phyloP scores from a whole-genome alignment of 2,888 invertebrate genomes.

The Drosophila kokeensis region DNA sequence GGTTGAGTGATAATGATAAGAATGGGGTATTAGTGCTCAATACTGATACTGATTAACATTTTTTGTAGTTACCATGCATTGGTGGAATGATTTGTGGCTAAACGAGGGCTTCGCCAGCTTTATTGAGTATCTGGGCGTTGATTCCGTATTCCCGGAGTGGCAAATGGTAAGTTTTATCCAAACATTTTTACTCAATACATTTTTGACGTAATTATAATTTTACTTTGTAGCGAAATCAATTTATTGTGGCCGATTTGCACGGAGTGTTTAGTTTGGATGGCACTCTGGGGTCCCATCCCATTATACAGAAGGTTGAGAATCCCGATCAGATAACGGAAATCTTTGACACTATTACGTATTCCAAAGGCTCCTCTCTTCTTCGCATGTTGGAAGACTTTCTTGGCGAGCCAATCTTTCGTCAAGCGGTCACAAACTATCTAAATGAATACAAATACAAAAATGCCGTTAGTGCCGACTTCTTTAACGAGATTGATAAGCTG shows the following conservation, averaged over 20 bases:
- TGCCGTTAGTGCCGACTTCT: slow-evolving; percentile 92
- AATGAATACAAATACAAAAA: slow-evolving; percentile 90
- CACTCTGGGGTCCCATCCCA: slow-evolving; percentile 94
- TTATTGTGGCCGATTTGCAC: slow-evolving; percentile 90
- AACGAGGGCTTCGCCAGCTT: slow-evolving; percentile 98
- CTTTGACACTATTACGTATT: slow-evolving; percentile 96
- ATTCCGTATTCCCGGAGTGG: slow-evolving; percentile 91
- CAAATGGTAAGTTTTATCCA: slow-evolving; percentile 87
- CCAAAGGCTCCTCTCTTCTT: slow-evolving; percentile 94
- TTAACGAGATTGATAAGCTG: slow-evolving; percentile 87
- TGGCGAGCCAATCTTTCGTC: slow-evolving; percentile 88
- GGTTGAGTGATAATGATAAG: slow-evolving; percentile 9
- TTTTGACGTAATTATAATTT: not conserved
- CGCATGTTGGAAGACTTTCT: slow-evolving; percentile 95
- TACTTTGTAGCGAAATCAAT: slow-evolving; percentile 90
- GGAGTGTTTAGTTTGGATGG: slow-evolving; percentile 91
- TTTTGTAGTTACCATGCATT: slow-evolving; percentile 92
- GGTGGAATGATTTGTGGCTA: slow-evolving; percentile 97
- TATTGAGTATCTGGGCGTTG: slow-evolving; percentile 92
- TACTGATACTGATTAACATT: slow-evolving; percentile 51
- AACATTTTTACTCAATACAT: not conserved
- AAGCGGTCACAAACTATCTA: slow-evolving; percentile 91
- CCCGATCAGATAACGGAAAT: slow-evolving; percentile 96
- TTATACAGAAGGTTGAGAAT: slow-evolving; percentile 92
- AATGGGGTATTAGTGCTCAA: not conserved